A percentile compares a stretch with the other conserved stretches of the same genome.
phyloP scores from a whole-genome alignment of 30 jellyfish, hydroid and myxozoan species.

The Turritopsis dohrnii region DNA sequence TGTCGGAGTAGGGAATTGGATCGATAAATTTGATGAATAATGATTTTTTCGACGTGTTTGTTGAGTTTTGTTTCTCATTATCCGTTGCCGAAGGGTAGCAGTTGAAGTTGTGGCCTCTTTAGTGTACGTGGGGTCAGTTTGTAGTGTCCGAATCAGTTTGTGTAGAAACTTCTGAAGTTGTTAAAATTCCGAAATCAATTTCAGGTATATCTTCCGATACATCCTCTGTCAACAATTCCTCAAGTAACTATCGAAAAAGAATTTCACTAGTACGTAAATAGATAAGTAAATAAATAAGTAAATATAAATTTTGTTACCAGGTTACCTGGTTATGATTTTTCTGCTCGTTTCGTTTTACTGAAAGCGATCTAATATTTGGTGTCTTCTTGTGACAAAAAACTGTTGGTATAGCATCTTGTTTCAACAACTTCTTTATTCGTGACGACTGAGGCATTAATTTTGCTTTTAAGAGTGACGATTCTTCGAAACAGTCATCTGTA shows the following conservation, averaged over 20 bases:
- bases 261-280: too few relatives aligned
- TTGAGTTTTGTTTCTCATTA: background rate
- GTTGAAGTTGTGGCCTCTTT: background rate
- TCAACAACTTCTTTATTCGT: background rate
- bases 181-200: background rate
- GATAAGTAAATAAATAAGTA: background rate
- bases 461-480: background rate
- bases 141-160: background rate
- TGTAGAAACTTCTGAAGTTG: background rate
- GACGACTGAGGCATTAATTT: background rate
- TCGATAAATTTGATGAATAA: background rate
- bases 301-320: background rate
- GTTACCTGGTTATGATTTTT: slow-evolving; percentile 1
- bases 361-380: background rate
- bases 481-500: background rate
- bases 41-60: background rate
- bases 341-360: background rate
- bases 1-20: background rate
- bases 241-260: background rate
- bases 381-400: background rate
- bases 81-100: background rate
- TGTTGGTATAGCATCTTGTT: slow-evolving; percentile 9
- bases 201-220: background rate
- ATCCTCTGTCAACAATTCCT: background rate
- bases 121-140: background rate